Base-by-base conservation (phyloP, 2,113 vertebrate genomes). In the Engraulis encrasicolus region DNA sequence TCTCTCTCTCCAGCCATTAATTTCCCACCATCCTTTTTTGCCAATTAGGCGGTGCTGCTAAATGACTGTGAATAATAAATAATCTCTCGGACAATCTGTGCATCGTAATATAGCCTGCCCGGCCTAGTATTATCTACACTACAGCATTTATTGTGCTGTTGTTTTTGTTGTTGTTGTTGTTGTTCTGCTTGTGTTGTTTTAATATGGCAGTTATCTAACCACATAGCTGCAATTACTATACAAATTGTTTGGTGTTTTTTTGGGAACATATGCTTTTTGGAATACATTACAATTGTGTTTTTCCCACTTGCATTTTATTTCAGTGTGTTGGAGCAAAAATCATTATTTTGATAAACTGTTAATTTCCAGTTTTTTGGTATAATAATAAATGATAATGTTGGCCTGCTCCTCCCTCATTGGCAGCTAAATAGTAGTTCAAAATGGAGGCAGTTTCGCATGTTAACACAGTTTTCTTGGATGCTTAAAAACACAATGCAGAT, bases 1-100 rank as follows among this genome's bases (percentile, higher is more conserved):
- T 45, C 40, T 45, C 40, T 6, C 50, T 11, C 50, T 52, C 50
- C 19, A 4, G 17, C 15, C 66, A 74, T 74, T 74, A 74, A 14
- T 31, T 74, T 23, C 27, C 27, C 66, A 36, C 66, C 17, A 14
- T 2, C 1, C 66, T 15, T 11, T 15, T n/a, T 23, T 66, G 66
- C 27, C 66, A 74, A 74, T 74, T 74, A 74, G 66, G 27, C 11
- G 0, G 9, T 2, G 27, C 31, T 74, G 66, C 66, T 74, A 74
- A 74, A 74, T 74, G 66, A 36, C 66, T 74, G 66, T 74, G 15
- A 74, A 74, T 74, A 74, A 74, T 74, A 74, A 74, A 74, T 31
- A 74, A 36, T 74, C 31, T 34, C 27, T 6, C 23, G n/a, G n/a
- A 2, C 31, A 15, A 23, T 66, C 11, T 74, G 66, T 17, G 66